Conservation (phyloP, 2,888 invertebrate species). For the Apocheima hispidaria region DNA sequence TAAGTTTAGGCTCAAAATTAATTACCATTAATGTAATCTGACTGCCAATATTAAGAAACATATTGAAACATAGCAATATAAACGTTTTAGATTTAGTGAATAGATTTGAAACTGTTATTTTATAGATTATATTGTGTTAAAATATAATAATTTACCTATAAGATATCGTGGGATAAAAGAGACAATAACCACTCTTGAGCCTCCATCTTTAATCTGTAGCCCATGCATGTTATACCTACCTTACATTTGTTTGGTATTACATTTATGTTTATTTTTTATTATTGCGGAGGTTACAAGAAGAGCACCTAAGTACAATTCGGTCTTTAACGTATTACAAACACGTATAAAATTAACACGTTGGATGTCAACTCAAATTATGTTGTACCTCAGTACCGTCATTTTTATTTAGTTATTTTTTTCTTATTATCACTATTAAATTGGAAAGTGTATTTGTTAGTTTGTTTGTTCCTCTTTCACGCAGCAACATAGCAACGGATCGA, state of each 20-base stretch:
- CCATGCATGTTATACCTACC: slow-evolving; percentile 1
- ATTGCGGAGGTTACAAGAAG: slow-evolving; percentile 2
- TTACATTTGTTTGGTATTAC: not conserved
- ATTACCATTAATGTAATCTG: slow-evolving; percentile 21
- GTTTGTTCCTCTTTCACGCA: no score
- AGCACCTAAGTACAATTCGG: slow-evolving; percentile 28
- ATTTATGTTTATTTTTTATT: not conserved
- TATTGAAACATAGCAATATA: slow-evolving; percentile 27
- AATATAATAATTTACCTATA: slow-evolving; percentile 15
- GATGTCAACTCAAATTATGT: not conserved
- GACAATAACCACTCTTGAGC: slow-evolving; percentile 31
- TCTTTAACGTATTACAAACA: not conserved
- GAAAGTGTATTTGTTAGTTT: no score
- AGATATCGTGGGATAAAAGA: slow-evolving; percentile 24
- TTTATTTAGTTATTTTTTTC: not conserved
- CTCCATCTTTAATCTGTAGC: slow-evolving; percentile 25
- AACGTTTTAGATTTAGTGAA: slow-evolving; percentile 20
- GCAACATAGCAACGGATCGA: no score
- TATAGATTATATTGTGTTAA: slow-evolving; percentile 17
- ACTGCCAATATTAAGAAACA: slow-evolving; percentile 29
- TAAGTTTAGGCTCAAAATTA: slow-evolving; percentile 31
- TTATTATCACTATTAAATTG: no score
- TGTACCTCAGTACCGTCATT: not conserved
- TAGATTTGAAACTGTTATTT: slow-evolving; percentile 21
- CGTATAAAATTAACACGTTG: not conserved